phyloP scores from a whole-genome alignment of 1,140 invertebrate genomes.

The Medauroidea extradentata region DNA sequence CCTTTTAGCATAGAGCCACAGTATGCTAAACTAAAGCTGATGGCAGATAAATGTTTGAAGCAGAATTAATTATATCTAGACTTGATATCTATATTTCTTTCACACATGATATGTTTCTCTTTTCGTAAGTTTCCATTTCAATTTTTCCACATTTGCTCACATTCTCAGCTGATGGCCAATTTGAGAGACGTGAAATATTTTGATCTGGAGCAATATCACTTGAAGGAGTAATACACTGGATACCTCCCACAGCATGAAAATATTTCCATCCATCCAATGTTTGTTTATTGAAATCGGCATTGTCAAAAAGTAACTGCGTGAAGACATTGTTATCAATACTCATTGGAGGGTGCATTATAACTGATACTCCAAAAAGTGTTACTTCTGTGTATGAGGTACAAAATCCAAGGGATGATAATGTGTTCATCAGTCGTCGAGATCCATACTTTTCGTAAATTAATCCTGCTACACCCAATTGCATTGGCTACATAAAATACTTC shows the following conservation, averaged over 20 bases:
- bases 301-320: slow-evolving; percentile 31
- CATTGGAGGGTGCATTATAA: slow-evolving; percentile 14
- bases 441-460: slow-evolving; percentile 11
- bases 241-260: slow-evolving; percentile 32
- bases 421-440: not conserved
- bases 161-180: not conserved
- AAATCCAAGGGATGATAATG: slow-evolving; percentile 26
- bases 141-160: not conserved
- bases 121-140: too few species aligned
- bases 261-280: slow-evolving; percentile 29
- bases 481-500: too few species aligned
- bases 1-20: slow-evolving; percentile 21
- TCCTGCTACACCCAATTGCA: too few species aligned
- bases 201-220: not conserved
- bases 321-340: slow-evolving; percentile 18
- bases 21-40: not conserved
- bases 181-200: not conserved
- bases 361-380: slow-evolving; percentile 21
- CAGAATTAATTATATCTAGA: too few species aligned
- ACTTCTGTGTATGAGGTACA: slow-evolving; percentile 21
- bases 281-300: slow-evolving; percentile 28
- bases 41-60: too few species aligned
- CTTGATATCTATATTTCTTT: too few species aligned
- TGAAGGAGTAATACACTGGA: slow-evolving; percentile 18
- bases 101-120: too few species aligned